Evolutionary conservation across 2,797 vertebrate species (phyloP), one percentile per base, ranked within the genome.

Genomic region (Chromobotia macracanthus): DNA sequence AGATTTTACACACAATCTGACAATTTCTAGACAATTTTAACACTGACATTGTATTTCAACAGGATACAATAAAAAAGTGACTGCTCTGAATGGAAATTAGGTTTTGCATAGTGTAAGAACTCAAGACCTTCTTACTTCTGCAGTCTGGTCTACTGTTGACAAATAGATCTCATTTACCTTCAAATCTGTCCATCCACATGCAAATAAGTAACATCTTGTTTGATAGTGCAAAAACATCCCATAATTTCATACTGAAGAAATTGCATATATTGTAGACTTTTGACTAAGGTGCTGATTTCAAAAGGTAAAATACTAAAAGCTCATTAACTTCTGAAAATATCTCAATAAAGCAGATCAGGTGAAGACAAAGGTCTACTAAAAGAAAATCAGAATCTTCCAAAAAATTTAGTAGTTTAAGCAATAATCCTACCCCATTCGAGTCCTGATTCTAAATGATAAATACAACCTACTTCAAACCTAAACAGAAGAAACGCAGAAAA

Each of bases 201-300:
- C 12, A 80, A 84, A 61, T 69, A 58, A 58, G 70, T 51, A 74
- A 79, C 48, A 69, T 35, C 25, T 51, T 56, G 50, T 72, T 53
- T 79, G 67, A 84, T 77, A 95, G 93, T 94, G 93, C 93, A 94
- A 94, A 90, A 87, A 89, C 74, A 90, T 90, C 75, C 65, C 46
- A 64, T 69, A 76, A 44, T 89, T 82, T 85, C 87, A 90, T 84
- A 82, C 68, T 60, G 55, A 79, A 89, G 84, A 84, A 89, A 87
- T 91, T 90, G 87, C 87, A 89, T 85, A 91, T 85, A 86, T 86
- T 88, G 84, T 87, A 87, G 82, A 86, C 84, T 87, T 89, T 85
- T 88, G 89, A 84, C 86, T 92, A 94, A 94, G 94, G 92, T 94
- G 93, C 94, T 91, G 90, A 86, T 89, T 89, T 88, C 44, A 81